Evolutionary conservation across 2,113 vertebrate genomes (phyloP), one percentile per base, ranked within the genome.

Genomic region (Steatornis caripensis): DNA sequence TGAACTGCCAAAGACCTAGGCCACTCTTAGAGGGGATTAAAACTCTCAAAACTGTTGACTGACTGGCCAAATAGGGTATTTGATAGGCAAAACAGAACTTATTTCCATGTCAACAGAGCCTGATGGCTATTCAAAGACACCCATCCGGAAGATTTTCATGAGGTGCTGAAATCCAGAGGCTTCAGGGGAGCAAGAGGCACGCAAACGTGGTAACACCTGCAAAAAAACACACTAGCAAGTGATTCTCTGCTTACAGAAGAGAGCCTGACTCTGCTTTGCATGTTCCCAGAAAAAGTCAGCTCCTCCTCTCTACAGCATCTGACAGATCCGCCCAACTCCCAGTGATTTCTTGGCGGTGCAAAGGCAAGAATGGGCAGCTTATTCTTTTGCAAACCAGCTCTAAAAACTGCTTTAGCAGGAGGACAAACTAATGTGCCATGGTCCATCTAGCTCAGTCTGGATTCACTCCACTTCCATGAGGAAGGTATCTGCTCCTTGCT

Each of bases 91-190:
- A 98, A 91, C 4, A 94, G 58, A 78, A 75, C 46, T 94, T 83
- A 95, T 94, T 94, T 91, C 87, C 90, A 95, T 97, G 91, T 94
- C 96, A 90, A 88, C 87, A 94, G 53, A 82, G 91, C 94, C 95
- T 91, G 85, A 61, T 46, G 61, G 88, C 95, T 98, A 97, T 98
- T 98, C 97, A 98, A 98, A 98, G 91, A 95, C 43, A 39, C 69
- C 55, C 87, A 87, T 91, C 96, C 39, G 21, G 91, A 86, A 87
- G 92, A 97, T 98, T 98, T 98, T 96, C 97, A 96, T 97, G 90
- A 98, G 83, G 89, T 91, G 87, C 90, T 97, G 96, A 97, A 96
- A 96, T 84, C 78, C 26, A 48, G 54, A 82, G 77, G 79, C 87
- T 74, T 64, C 64, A 94, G 83, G 80, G 58, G 66, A 94, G n/a